Evolutionary conservation across 2,888 invertebrate genomes (phyloP).

Genomic region (Drosophila niveifrons): DNA sequence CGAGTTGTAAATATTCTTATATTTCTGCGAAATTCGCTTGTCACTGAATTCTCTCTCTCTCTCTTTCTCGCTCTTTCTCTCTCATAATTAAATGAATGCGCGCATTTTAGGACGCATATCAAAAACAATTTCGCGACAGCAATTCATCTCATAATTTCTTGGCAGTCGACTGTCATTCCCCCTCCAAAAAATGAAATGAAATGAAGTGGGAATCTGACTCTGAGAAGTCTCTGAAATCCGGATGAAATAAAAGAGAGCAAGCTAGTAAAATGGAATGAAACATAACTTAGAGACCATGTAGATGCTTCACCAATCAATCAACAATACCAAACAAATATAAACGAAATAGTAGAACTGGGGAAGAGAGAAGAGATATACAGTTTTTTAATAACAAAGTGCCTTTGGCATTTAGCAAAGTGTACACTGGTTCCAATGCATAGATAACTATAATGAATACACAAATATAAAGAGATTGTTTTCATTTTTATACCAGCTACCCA

Average conservation of each 20-base stretch:
- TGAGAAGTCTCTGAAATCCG: background rate
- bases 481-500: too few relatives aligned
- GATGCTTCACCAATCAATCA: constrained; percentile 57
- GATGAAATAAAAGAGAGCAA: background rate
- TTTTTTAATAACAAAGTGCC: constrained; percentile 52
- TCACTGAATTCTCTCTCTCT: constrained; percentile 14
- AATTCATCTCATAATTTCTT: constrained; percentile 11
- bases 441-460: background rate
- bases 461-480: too few relatives aligned
- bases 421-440: constrained; percentile 23
- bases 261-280: background rate
- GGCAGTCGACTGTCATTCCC: constrained; percentile 31
- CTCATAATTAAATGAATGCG: constrained; percentile 57
- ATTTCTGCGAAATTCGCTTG: background rate
- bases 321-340: background rate
- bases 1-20: constrained; percentile 52
- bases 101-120: constrained; percentile 22
- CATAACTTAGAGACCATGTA: constrained; percentile 4
- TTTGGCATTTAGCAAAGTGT: constrained; percentile 33
- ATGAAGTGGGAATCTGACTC: constrained; percentile 5
- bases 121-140: constrained; percentile 40
- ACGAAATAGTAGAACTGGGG: background rate
- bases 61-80: too few relatives aligned
- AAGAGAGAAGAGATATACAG: constrained; percentile 10
- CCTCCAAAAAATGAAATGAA: background rate